These are phyloP conservation scores for Myotis myotis DNA, from an alignment of 2,797 vertebrate genomes.

Conservation along the genomic window DNA sequence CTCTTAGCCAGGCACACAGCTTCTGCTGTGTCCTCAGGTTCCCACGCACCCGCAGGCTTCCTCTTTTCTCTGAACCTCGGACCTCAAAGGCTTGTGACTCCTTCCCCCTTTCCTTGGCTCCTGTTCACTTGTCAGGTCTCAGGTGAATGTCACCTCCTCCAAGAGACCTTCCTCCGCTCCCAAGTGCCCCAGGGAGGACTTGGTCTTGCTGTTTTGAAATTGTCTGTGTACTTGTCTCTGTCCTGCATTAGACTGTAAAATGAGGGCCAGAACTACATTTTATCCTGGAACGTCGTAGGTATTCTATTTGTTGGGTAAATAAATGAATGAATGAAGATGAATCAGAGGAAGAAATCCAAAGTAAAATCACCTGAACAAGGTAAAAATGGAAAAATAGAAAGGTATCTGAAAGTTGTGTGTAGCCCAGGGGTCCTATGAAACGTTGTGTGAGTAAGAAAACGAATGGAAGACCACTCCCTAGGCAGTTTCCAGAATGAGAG, in stretches of 20 bases:
- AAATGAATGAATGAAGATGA: not conserved
- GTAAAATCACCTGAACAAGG: not conserved
- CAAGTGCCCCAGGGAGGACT: not conserved
- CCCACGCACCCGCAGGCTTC: not conserved
- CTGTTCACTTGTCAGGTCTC: not conserved
- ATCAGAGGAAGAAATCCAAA: slow-evolving; percentile 12
- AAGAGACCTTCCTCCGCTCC: not conserved
- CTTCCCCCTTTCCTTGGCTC: not conserved
- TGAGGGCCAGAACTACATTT: not conserved
- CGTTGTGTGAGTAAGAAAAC: not conserved
- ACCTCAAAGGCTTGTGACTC: not conserved
- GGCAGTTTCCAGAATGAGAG: accelerated
- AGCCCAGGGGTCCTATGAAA: not conserved
- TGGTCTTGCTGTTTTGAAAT: not conserved
- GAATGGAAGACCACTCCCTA: not conserved
- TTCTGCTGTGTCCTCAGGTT: not conserved
- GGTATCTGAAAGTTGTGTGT: not conserved
- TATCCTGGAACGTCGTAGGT: not conserved
- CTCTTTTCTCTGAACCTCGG: not conserved
- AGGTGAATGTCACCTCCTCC: not conserved
- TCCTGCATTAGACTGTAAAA: slow-evolving; percentile 5
- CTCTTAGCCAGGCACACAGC: not conserved
- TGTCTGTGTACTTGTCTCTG: not conserved
- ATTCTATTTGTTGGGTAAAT: slow-evolving; percentile 18
- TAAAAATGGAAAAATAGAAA: not conserved